Base-by-base conservation (phyloP, 1,140 invertebrate genomes). In the Vanessa tameamea region DNA sequence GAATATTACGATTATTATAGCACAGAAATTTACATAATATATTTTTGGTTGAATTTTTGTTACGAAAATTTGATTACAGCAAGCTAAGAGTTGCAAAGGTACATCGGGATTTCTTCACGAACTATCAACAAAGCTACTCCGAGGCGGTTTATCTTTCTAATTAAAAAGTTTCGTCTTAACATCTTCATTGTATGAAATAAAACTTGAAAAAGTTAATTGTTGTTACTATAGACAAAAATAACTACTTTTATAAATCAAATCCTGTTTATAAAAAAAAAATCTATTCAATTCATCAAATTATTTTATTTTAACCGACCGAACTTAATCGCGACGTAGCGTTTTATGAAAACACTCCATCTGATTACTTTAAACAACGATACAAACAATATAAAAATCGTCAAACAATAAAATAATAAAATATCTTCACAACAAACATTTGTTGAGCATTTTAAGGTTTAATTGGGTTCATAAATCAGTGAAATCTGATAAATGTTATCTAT, bases 401-500 rank as follows among this genome's bases (percentile, higher is more conserved):
- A 37, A 37, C 31, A 7, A 37, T 37, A 37, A 43, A 43, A 43
- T 9, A 43, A 43, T 43, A 9, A 43, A 43, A 43, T 11, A 43
- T 9, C 37, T 43, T 9, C 37, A 11, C 37, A 51, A n/a, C 48
- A 16, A 16, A 9, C n/a, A 55, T 55, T 50, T 9, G 16, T 55
- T 20, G 15, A 20, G n/a, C 14, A 55, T 23, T 14, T 51, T 12
- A 64, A 53, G 20, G 69, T 48, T 55, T 20, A 14, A 16, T 55
- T 15, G 20, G 37, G 43, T 57, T 72, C 47, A 78, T 65, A 65
- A 26, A 78, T 74, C 55, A 75, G 63, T 63, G 73, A 63, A 31
- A 72, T 47, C 67, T 20, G 63, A 75, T 75, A 73, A 70, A 65
- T 51, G 37, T 68, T 64, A 72, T 64, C 37, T 55, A 75, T 75